Percentiles rank a stretch among this genome's conserved stretches.
phyloP scores from a whole-genome alignment of 2,888 invertebrate species.

The Ceramica pisi region DNA sequence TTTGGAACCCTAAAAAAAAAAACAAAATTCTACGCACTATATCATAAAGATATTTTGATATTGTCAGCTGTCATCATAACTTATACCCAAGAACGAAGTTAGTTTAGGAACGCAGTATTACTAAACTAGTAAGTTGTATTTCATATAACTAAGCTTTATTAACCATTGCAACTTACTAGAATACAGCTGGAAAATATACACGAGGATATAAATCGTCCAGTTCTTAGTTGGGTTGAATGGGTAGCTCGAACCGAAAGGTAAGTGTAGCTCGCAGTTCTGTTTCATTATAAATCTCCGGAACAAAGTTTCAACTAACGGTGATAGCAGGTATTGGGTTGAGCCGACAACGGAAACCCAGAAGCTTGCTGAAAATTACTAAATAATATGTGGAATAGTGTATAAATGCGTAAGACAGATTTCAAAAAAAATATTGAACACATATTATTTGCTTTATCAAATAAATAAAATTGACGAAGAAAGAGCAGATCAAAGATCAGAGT shows the following conservation, averaged over 20 bases:
- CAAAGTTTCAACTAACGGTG: slow-evolving; percentile 67
- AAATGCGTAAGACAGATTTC: too few relatives aligned
- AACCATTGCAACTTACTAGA: slow-evolving; percentile 63
- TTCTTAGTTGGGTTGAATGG: slow-evolving; percentile 64
- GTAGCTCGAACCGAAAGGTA: slow-evolving; percentile 63
- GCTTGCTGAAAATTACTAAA: slow-evolving; percentile 58
- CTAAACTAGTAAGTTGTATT: too few relatives aligned
- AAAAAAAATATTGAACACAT: too few relatives aligned
- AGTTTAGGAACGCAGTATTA: slow-evolving; percentile 9
- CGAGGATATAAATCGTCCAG: slow-evolving; percentile 63
- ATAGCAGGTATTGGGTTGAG: slow-evolving; percentile 58
- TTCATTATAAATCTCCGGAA: slow-evolving; percentile 63
- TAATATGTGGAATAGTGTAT: not conserved
- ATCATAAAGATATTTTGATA: not conserved
- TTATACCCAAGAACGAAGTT: not conserved
- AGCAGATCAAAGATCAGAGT: too few relatives aligned
- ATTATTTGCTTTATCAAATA: too few relatives aligned
- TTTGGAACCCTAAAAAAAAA: too few relatives aligned
- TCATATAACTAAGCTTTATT: slow-evolving; percentile 32
- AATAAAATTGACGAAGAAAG: too few relatives aligned
- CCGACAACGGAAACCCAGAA: slow-evolving; percentile 58
- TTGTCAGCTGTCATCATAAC: not conserved
- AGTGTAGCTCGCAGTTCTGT: slow-evolving; percentile 58
- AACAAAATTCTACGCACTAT: not conserved
- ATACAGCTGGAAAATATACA: slow-evolving; percentile 64